Evolutionary conservation across 2,113 vertebrate species (phyloP).

Genomic region (Ciconia stormi): DNA sequence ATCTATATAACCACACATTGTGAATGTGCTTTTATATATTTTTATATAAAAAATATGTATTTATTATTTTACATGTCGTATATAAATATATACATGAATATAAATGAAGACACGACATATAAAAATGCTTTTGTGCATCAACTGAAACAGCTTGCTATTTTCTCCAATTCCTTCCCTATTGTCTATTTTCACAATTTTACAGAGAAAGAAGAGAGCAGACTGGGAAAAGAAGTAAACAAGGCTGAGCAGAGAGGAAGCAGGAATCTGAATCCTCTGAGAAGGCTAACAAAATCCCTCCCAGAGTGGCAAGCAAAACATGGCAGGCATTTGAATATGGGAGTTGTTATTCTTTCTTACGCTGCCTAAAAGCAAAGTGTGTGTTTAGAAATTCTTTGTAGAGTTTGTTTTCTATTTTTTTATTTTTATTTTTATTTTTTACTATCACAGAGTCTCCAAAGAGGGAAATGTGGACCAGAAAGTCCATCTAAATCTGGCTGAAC

Average conservation of each 20-base stretch:
- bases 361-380: neutral
- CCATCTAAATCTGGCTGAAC: neutral
- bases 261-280: neutral
- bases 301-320: neutral
- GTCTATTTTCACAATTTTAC: neutral
- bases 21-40: neutral
- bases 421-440: neutral
- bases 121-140: neutral
- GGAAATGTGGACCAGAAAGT: neutral
- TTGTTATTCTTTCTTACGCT: neutral
- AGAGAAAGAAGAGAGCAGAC: neutral
- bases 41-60: neutral
- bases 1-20: neutral
- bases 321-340: neutral
- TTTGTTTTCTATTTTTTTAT: neutral
- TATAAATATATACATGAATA: neutral
- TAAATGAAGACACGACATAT: neutral
- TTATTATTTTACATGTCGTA: neutral
- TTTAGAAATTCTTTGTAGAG: neutral
- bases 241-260: neutral
- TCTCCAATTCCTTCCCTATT: neutral
- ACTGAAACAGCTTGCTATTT: neutral
- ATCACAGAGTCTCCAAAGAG: neutral
- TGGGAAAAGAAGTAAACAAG: slow-evolving; percentile 3
- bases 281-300: neutral